Percentiles rank a stretch among this genome's conserved stretches.
These are phyloP conservation scores for Melitaea athalia DNA, from an alignment of 2,888 invertebrate species.

Conservation along the genomic window DNA sequence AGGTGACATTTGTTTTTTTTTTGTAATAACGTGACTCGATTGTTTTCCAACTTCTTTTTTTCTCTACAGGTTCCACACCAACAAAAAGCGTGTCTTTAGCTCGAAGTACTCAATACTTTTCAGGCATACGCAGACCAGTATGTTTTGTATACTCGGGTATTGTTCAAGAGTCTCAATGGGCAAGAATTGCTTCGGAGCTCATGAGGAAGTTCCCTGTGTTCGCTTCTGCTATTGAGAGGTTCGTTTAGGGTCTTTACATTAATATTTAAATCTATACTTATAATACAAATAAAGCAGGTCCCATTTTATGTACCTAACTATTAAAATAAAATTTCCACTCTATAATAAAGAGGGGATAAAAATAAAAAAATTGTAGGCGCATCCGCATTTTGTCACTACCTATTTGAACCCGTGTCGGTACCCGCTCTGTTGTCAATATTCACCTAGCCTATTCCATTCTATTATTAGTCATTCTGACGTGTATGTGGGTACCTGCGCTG, in stretches of 20 bases:
- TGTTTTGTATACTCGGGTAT: conserved; percentile 86
- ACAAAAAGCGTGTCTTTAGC: conserved; percentile 1
- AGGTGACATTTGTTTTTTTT: conserved; percentile 48
- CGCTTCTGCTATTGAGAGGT: conserved; percentile 63
- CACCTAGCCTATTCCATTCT: no score
- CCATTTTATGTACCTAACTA: no score
- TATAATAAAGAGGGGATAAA: no score
- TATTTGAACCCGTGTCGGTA: no score
- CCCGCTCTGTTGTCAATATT: no score
- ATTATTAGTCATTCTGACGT: no score
- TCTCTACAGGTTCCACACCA: conserved; percentile 8
- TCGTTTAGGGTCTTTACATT: neutral
- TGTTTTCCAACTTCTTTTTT: neutral
- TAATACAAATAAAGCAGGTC: neutral
- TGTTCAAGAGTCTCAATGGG: conserved; percentile 85
- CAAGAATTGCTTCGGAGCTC: conserved; percentile 81
- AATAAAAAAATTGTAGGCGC: no score
- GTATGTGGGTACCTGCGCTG: no score
- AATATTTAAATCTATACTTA: neutral
- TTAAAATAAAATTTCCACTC: no score
- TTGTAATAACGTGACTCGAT: neutral
- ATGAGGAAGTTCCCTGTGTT: conserved; percentile 79
- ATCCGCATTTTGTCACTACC: no score
- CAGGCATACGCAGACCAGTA: conserved; percentile 60
- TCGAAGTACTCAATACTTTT: neutral